Conservation (phyloP, 1,140 invertebrate species). For the Eriosoma lanigerum region DNA sequence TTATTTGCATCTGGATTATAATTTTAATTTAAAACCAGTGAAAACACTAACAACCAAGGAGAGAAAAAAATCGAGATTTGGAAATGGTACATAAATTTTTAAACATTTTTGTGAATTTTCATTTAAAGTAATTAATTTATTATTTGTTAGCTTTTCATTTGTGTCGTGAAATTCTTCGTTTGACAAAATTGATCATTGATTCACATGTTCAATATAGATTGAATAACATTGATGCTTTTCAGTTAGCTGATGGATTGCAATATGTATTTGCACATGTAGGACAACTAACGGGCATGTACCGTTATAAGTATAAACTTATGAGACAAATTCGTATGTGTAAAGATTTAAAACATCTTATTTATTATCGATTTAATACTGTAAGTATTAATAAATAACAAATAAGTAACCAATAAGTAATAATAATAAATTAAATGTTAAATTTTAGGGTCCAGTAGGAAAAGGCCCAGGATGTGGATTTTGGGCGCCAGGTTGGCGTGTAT, state of each 20-base stretch:
- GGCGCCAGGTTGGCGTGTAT: conserved; percentile 99
- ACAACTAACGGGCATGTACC: conserved; percentile 99
- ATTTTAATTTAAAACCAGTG: conserved; percentile 99
- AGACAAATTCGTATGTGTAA: conserved; percentile 99
- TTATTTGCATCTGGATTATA: conserved; percentile 99
- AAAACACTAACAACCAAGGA: conserved; percentile 99
- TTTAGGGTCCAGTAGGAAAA: conserved; percentile 93
- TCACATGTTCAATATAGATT: conserved; percentile 98
- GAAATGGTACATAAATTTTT: conserved; percentile 75
- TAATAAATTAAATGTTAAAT: conserved; percentile 39
- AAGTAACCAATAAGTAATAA: too few species aligned
- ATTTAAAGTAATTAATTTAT: conserved; percentile 35
- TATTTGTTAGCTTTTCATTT: conserved; percentile 86
- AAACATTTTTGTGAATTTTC: background rate
- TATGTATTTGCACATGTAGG: conserved; percentile 99
- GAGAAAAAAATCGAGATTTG: conserved; percentile 98
- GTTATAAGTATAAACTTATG: conserved; percentile 99
- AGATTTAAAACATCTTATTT: conserved; percentile 98
- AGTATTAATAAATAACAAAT: conserved; percentile 57
- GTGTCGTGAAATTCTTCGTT: conserved; percentile 94
- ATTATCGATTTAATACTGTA: conserved; percentile 99
- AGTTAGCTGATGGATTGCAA: conserved; percentile 97
- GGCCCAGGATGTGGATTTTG: conserved; percentile 99
- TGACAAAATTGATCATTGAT: conserved; percentile 98
- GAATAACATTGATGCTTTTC: conserved; percentile 99